Conservation (phyloP, 2,113 vertebrate genomes). For the Calidris pugnax region DNA sequence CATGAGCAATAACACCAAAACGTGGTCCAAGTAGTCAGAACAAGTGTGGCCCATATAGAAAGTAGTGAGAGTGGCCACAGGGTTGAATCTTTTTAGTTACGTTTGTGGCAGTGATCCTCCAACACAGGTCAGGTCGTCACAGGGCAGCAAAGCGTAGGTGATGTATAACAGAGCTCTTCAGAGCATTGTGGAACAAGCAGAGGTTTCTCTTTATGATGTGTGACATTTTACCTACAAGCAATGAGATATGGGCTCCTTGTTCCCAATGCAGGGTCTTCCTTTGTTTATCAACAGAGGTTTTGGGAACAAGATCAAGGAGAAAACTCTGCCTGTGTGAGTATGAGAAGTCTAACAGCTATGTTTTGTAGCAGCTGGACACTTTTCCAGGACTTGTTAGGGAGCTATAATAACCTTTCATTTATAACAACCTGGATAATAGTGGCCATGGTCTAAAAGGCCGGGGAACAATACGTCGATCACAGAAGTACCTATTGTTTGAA, state of each 20-base stretch:
- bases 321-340: background rate
- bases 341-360: background rate
- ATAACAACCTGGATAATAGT: conserved; percentile 50
- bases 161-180: background rate
- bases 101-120: background rate
- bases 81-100: background rate
- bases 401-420: conserved; percentile 52
- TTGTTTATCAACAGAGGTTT: conserved; percentile 29
- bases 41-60: background rate
- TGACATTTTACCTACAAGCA: background rate
- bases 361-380: conserved; percentile 12
- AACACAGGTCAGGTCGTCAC: background rate
- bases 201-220: background rate
- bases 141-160: background rate
- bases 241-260: background rate
- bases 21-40: background rate
- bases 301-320: background rate
- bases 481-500: conserved; percentile 62
- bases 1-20: background rate
- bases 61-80: background rate
- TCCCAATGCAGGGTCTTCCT: background rate
- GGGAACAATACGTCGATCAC: conserved; percentile 32
- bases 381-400: conserved; percentile 40
- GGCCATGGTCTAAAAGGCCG: background rate
- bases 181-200: background rate